phyloP scores from a whole-genome alignment of 1,140 invertebrate species.

The Cyclargus thomasi region DNA sequence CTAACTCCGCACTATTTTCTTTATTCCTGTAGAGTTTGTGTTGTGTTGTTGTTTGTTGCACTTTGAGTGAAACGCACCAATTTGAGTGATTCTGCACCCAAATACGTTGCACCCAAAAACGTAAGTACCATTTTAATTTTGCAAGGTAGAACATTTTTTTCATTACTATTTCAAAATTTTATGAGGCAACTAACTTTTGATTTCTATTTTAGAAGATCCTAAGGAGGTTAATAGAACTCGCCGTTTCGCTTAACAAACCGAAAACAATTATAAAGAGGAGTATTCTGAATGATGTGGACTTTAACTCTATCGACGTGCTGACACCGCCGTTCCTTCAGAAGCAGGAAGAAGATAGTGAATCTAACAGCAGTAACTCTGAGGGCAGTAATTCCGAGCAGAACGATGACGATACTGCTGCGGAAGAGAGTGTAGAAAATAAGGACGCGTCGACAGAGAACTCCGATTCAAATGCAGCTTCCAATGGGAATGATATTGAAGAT shows the following conservation, averaged over 20 bases:
- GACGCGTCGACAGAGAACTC: slow-evolving; percentile 38
- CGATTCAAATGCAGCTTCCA: slow-evolving; percentile 33
- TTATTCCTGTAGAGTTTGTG: too few species aligned
- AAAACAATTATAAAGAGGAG: slow-evolving; percentile 27
- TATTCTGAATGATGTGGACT: slow-evolving; percentile 41
- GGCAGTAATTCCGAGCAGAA: slow-evolving; percentile 31
- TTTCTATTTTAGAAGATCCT: slow-evolving; percentile 25
- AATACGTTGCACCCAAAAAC: too few species aligned
- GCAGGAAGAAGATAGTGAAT: slow-evolving; percentile 34
- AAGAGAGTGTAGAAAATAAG: slow-evolving; percentile 38
- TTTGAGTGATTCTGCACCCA: too few species aligned
- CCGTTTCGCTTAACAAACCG: slow-evolving; percentile 29
- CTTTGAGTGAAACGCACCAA: too few species aligned
- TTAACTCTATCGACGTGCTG: slow-evolving; percentile 33
- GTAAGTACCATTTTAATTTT: too few species aligned
- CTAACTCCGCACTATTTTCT: too few species aligned
- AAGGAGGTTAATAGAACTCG: slow-evolving; percentile 33
- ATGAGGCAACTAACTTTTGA: too few species aligned
- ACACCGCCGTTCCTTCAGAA: slow-evolving; percentile 42
- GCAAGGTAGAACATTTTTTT: too few species aligned
- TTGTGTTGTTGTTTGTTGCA: too few species aligned
- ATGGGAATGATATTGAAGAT: slow-evolving; percentile 33
- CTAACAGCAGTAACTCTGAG: slow-evolving; percentile 10
- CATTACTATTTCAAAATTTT: too few species aligned
- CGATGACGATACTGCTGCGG: slow-evolving; percentile 35